phyloP scores from a whole-genome alignment of 2,888 invertebrate species.

The Synergus gifuensis region DNA sequence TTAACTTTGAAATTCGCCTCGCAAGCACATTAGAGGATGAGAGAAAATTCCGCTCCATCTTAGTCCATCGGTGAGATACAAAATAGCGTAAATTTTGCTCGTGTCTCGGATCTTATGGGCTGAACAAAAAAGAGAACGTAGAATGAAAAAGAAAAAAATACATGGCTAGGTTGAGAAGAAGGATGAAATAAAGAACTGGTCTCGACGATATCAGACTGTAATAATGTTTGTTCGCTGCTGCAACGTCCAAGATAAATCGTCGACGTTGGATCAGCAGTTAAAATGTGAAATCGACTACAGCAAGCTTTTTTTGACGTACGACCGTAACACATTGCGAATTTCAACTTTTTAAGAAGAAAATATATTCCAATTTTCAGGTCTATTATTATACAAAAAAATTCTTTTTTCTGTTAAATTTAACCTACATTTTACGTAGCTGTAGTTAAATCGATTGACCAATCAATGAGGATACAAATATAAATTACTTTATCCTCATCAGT shows the following conservation, averaged over 20 bases:
- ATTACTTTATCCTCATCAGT: no score
- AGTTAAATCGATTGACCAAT: no score
- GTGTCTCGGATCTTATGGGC: neutral
- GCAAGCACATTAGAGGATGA: neutral
- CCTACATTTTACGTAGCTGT: no score
- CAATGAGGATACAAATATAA: no score
- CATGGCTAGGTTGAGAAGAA: neutral
- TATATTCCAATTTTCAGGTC: no score
- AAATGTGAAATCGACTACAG: conserved; percentile 59
- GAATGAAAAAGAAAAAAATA: neutral
- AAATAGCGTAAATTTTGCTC: neutral
- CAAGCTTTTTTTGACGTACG: conserved; percentile 11
- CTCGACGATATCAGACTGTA: neutral
- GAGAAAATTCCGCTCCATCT: neutral
- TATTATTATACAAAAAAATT: no score
- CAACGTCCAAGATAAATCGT: conserved; percentile 64
- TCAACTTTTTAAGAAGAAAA: no score
- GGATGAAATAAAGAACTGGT: neutral
- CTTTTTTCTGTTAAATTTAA: no score
- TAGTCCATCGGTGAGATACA: neutral
- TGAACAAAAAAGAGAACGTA: neutral
- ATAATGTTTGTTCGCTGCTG: neutral
- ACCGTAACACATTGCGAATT: no score
- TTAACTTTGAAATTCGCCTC: neutral
- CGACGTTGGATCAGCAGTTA: conserved; percentile 63